Percentiles rank a stretch among this genome's conserved stretches.
These are phyloP conservation scores for Crossaster papposus DNA, from an alignment of 53 echinoderm and acorn worm species.

Conservation along the genomic window DNA sequence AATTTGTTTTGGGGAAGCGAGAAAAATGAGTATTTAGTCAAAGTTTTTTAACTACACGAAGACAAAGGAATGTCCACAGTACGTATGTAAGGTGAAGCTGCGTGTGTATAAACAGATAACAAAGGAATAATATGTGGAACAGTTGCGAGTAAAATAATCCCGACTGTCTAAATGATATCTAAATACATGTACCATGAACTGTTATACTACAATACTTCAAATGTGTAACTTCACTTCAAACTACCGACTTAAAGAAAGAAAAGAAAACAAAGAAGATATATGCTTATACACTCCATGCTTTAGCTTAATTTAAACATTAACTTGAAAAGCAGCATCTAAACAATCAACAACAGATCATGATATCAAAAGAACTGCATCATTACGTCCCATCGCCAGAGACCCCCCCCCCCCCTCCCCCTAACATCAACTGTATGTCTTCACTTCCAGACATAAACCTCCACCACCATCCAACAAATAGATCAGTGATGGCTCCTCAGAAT, in stretches of 20 bases:
- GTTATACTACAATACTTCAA: background rate
- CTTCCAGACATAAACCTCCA: slow-evolving; percentile 21
- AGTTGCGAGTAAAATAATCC: background rate
- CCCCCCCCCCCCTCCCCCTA: slow-evolving; percentile 43
- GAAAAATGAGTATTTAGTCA: no score
- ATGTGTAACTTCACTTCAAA: background rate
- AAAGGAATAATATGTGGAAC: background rate
- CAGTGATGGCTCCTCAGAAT: slow-evolving; percentile 31
- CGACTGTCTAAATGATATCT: background rate
- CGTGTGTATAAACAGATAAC: background rate
- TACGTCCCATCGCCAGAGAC: slow-evolving; percentile 28
- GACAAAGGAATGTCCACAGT: no score
- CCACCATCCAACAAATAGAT: slow-evolving; percentile 3
- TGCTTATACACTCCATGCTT: background rate
- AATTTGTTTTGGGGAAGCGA: no score
- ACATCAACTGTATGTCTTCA: slow-evolving; percentile 45
- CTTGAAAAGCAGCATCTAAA: slow-evolving; percentile 3
- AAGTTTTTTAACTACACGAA: no score
- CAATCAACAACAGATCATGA: background rate
- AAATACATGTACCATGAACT: background rate
- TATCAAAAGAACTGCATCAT: slow-evolving; percentile 17
- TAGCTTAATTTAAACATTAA: background rate
- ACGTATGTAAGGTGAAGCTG: no score
- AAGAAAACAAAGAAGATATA: background rate
- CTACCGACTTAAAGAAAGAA: background rate